Conservation (phyloP, 1,140 invertebrate species). For the Laupala kohalensis region DNA sequence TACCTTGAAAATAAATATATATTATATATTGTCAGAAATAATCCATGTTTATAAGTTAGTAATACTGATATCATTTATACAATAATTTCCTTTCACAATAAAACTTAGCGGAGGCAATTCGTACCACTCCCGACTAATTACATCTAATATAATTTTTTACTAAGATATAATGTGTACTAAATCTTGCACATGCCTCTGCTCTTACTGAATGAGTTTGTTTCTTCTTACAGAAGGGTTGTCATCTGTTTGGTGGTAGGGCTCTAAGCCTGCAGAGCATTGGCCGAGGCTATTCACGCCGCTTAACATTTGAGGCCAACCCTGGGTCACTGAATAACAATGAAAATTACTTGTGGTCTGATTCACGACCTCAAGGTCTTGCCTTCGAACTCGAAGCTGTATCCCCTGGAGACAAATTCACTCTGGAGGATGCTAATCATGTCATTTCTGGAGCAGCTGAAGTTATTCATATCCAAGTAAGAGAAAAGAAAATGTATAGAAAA, state of each 20-base stretch:
- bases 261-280: slow-evolving; percentile 53
- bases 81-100: too few relatives aligned
- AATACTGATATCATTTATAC: too few relatives aligned
- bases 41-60: too few relatives aligned
- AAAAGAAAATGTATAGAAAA: slow-evolving; percentile 12
- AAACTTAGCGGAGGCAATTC: too few relatives aligned
- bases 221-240: background rate
- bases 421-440: slow-evolving; percentile 46
- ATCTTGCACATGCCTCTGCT: too few relatives aligned
- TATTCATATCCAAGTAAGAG: slow-evolving; percentile 41
- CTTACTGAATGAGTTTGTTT: too few relatives aligned
- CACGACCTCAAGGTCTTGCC: slow-evolving; percentile 51
- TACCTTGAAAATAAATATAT: too few relatives aligned
- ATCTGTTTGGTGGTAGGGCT: slow-evolving; percentile 46
- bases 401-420: slow-evolving; percentile 54
- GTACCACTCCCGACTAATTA: too few relatives aligned
- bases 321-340: slow-evolving; percentile 49
- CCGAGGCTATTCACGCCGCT: slow-evolving; percentile 54
- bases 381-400: slow-evolving; percentile 55
- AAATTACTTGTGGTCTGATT: slow-evolving; percentile 68
- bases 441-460: slow-evolving; percentile 47
- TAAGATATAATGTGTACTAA: too few relatives aligned
- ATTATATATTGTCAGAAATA: too few relatives aligned
- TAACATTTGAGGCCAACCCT: slow-evolving; percentile 52
- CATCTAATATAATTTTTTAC: too few relatives aligned